Conservation (phyloP, 1,140 invertebrate species). For the Gerris buenoi region DNA sequence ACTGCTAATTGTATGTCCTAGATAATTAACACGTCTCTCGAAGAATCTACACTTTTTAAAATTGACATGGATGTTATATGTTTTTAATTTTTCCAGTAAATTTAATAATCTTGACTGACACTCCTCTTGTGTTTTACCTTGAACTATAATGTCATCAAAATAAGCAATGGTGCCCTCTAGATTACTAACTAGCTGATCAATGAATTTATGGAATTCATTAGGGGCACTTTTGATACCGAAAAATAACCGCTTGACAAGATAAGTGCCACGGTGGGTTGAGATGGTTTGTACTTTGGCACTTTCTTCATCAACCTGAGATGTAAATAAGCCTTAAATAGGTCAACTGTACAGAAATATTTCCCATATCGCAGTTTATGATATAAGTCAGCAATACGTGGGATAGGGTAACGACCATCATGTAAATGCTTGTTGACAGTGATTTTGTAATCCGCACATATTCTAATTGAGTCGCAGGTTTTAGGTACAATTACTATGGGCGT, state of each 20-base stretch:
- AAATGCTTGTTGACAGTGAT: constrained; percentile 31
- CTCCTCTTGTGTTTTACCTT: too few relatives aligned
- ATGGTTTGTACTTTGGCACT: constrained; percentile 26
- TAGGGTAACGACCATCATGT: constrained; percentile 22
- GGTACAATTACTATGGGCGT: constrained; percentile 34
- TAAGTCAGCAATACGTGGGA: background rate
- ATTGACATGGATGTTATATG: too few relatives aligned
- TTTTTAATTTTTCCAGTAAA: too few relatives aligned
- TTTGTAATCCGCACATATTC: constrained; percentile 36
- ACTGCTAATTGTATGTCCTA: background rate
- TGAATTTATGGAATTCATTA: constrained; percentile 34
- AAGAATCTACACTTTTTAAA: too few relatives aligned
- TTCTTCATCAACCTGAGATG: constrained; percentile 22
- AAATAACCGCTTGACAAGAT: constrained; percentile 27
- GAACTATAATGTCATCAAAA: background rate
- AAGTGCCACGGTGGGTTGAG: constrained; percentile 27
- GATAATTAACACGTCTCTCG: too few relatives aligned
- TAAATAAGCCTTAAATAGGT: constrained; percentile 16
- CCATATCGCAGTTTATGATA: background rate
- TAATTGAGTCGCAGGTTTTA: constrained; percentile 31
- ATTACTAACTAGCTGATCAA: constrained; percentile 29
- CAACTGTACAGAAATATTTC: constrained; percentile 1
- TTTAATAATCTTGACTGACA: too few relatives aligned
- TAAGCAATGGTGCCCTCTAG: constrained; percentile 22
- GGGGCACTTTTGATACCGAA: constrained; percentile 35